These are phyloP conservation scores for Ooceraea biroi DNA, from an alignment of 1,140 invertebrate genomes.

Conservation along the genomic window DNA sequence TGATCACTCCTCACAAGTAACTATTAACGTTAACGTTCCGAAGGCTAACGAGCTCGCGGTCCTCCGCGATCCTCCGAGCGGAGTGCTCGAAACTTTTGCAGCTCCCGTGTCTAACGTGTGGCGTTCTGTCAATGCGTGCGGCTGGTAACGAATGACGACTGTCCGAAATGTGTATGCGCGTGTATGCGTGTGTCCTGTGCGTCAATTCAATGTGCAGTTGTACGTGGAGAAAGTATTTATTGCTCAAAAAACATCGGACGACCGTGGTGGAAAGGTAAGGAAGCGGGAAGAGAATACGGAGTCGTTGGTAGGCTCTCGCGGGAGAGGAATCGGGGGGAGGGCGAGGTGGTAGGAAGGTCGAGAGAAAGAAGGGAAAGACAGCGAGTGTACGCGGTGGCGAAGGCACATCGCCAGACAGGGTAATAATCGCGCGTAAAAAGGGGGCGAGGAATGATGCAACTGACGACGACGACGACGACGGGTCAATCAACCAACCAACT, in stretches of 20 bases:
- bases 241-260: constrained; percentile 85
- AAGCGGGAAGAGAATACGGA: constrained; percentile 66
- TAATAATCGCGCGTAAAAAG: constrained; percentile 66
- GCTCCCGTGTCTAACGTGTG: not conserved
- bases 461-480: constrained; percentile 18
- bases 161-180: constrained; percentile 65
- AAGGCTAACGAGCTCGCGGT: not conserved
- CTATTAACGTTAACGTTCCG: constrained; percentile 23
- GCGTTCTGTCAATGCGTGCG: constrained; percentile 66
- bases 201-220: constrained; percentile 86
- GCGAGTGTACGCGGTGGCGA: constrained; percentile 42
- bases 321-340: constrained; percentile 70
- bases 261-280: constrained; percentile 71
- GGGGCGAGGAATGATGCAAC: constrained; percentile 53
- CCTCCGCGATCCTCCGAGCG: not conserved
- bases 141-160: constrained; percentile 67
- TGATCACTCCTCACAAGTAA: constrained; percentile 2
- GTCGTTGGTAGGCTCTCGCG: constrained; percentile 69
- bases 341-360: constrained; percentile 25
- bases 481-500: not conserved
- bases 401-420: constrained; percentile 67
- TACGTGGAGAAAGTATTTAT: constrained; percentile 87
- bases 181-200: constrained; percentile 81
- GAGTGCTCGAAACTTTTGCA: not conserved
- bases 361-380: constrained; percentile 27